phyloP scores from a whole-genome alignment of 1,140 invertebrate species.

The Aphelinus atriplicis region DNA sequence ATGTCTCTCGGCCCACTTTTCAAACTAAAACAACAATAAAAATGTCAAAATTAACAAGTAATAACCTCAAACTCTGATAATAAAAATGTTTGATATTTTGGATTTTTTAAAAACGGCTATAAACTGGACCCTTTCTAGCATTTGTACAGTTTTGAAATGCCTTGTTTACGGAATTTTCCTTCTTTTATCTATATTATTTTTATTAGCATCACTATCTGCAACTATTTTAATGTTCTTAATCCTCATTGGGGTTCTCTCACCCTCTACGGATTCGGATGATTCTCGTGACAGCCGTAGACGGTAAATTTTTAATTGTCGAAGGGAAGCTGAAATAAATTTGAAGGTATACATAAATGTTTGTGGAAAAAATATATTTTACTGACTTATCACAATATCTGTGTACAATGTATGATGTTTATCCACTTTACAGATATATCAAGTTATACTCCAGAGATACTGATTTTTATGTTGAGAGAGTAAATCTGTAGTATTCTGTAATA shows the following conservation, averaged over 20 bases:
- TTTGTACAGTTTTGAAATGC: constrained; percentile 6
- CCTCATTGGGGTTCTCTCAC: background rate
- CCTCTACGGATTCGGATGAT: background rate
- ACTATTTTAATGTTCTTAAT: constrained; percentile 7
- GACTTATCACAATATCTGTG: constrained; percentile 53
- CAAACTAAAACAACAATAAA: background rate
- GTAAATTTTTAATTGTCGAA: too few relatives aligned
- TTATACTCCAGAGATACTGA: constrained; percentile 7
- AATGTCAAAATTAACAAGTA: constrained; percentile 33
- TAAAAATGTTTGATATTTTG: constrained; percentile 29
- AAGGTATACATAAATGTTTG: constrained; percentile 29
- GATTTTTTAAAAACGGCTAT: constrained; percentile 12
- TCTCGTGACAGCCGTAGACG: too few relatives aligned
- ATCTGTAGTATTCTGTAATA: constrained; percentile 7
- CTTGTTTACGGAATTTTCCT: constrained; percentile 13
- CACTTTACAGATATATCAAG: constrained; percentile 12
- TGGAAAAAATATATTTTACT: constrained; percentile 57
- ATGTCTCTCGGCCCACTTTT: too few relatives aligned
- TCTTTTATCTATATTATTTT: constrained; percentile 14
- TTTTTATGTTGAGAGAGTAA: constrained; percentile 1
- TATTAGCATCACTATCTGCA: background rate
- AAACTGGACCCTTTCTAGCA: constrained; percentile 12
- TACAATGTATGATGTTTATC: constrained; percentile 39
- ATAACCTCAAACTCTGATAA: constrained; percentile 10
- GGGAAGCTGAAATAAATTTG: background rate